phyloP scores from a whole-genome alignment of 2,113 vertebrate genomes.

The Naja naja region DNA sequence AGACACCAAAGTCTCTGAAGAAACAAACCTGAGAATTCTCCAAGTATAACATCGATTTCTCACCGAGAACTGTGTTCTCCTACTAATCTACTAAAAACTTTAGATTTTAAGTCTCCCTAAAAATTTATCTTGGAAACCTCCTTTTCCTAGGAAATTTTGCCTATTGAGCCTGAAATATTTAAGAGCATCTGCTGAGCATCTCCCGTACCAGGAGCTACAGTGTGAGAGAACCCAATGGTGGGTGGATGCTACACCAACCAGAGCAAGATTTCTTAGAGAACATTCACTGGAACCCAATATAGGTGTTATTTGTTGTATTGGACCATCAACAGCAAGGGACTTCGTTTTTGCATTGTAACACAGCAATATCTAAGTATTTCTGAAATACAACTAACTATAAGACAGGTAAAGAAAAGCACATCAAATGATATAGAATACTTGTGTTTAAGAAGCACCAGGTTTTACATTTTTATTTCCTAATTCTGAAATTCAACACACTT shows the following conservation, averaged over 20 bases:
- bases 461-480: conserved; percentile 55
- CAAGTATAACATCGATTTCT: neutral
- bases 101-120: neutral
- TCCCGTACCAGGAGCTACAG: neutral
- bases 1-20: neutral
- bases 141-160: neutral
- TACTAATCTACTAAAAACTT: neutral
- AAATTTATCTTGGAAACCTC: neutral
- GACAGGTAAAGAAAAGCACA: conserved; percentile 66
- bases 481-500: conserved; percentile 56
- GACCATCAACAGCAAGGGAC: conserved; percentile 22
- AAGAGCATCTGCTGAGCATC: neutral
- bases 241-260: neutral
- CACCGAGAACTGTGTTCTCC: neutral
- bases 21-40: neutral
- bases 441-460: conserved; percentile 55
- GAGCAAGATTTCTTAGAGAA: neutral
- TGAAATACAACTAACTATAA: conserved; percentile 64
- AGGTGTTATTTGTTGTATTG: neutral
- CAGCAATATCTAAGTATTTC: conserved; percentile 40
- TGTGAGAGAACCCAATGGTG: too few relatives aligned
- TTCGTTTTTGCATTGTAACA: conserved; percentile 20
- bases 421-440: conserved; percentile 65
- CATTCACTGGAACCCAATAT: neutral
- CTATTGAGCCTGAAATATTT: neutral